Base-by-base conservation (phyloP, 2,113 vertebrate species). In the Cynoglossus semilaevis region DNA sequence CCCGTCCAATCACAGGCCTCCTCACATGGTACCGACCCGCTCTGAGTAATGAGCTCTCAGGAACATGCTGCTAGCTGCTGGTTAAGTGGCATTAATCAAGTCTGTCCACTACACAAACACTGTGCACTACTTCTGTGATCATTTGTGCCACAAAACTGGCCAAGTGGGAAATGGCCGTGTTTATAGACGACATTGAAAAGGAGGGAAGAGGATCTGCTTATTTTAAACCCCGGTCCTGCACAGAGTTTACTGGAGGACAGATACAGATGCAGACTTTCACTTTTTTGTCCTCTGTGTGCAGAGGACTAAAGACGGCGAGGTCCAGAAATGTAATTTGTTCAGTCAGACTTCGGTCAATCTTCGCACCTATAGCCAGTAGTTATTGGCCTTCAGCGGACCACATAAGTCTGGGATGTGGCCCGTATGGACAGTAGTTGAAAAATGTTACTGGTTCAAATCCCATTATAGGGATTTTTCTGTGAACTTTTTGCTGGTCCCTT, bases 81-180 rank as follows among this genome's bases (percentile, higher is more conserved):
- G 57, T 47, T 66, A 62, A 69, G 53, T 68, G 76, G 62, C 58
- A 76, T 81, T 76, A 71, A 79, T 81, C 69, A 80, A 64, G 52
- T 34, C 48, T 62, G 51, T 44, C 49, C 51, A 35, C 57, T 41
- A 63, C 78, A 75, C 12, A 64, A 34, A 42, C 55, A 62, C 69
- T 38, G 63, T 76, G 40, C 13, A 41, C 59, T 46, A 29, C 51
- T 41, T 63, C 48, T 63, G 60, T 69, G 63, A 56, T 35, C 51
- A 55, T 0, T 1, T 15, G 8, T 12, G 46, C 51, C 22, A 53
- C 64, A 37, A 37, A 36, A 40, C 59, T 71, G 53, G 61, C 45
- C 46, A 58, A 66, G 66, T 63, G 52, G 62, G 34, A 78, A 73
- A 70, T 55, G 67, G 63, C 51, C 15, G 0, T 58, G 61, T 74